Base-by-base conservation (phyloP, 2,113 vertebrate genomes). In the Ibidorhyncha struthersii region DNA sequence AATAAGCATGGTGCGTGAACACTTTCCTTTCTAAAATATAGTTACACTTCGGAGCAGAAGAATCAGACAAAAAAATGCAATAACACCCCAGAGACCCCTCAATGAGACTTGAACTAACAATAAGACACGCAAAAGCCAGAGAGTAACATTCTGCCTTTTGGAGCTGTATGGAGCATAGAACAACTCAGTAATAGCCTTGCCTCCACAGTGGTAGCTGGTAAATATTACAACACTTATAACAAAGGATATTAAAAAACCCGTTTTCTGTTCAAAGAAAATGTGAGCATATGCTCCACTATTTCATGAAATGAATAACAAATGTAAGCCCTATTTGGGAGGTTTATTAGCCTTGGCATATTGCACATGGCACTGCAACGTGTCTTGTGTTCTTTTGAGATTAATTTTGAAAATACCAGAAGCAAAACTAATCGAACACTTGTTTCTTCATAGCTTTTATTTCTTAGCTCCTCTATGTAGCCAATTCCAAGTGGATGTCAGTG, bases 41-140 rank as follows among this genome's bases (percentile, higher is more conserved):
- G 56, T 34, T 82, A 81, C 15, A 58, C 26, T 45, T 76, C 13
- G 11, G 47, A 97, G 32, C 19, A 82, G 78, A 45, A 92, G 38
- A 87, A 93, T 93, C 47, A 85, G 91, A 87, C 41, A 63, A 40
- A 45, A 45, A 89, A 80, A 90, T 74, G 30, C 38, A 96, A 95
- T 94, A 88, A 6, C 7, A 67, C 18, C 4, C 6, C 25, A 67
- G 38, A 73, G 36, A 63, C 4, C 21, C n/a, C 41, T 82, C 70
- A 67, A n/a, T 41, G 26, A 65, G 17, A 71, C 32, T 67, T 78
- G 30, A 87, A 65, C 41, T 15, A 32, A 27, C 9, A 61, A 25
- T 25, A 12, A 16, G 23, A 21, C 16, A 15, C 43, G 6, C 5
- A 14, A 41, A 65, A 63, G 17, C 14, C 25, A 14, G 14, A 65